Evolutionary conservation across 2,888 invertebrate genomes (phyloP).

Genomic region (Cenopis cana): DNA sequence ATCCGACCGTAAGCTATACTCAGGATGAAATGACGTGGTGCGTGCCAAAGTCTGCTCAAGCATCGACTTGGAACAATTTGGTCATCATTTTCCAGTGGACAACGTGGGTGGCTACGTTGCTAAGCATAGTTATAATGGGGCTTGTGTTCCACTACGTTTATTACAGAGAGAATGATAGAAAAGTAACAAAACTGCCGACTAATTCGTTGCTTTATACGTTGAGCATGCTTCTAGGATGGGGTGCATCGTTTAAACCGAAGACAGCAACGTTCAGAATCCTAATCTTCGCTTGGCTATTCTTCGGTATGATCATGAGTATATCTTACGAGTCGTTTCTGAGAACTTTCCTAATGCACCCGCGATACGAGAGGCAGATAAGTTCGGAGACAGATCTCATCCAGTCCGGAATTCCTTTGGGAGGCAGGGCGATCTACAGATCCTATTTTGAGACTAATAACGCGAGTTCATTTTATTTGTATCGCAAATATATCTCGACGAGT

Average conservation of each 20-base stretch:
- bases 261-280: slow-evolving; percentile 74
- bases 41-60: slow-evolving; percentile 72
- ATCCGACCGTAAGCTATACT: slow-evolving; percentile 77
- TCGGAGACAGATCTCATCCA: slow-evolving; percentile 75
- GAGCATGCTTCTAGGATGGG: slow-evolving; percentile 80
- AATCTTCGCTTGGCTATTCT: slow-evolving; percentile 78
- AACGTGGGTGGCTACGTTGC: slow-evolving; percentile 75
- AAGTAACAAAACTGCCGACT: slow-evolving; percentile 76
- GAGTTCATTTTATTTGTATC: slow-evolving; percentile 79
- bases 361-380: slow-evolving; percentile 81
- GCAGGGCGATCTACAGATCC: slow-evolving; percentile 79
- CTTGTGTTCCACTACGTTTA: slow-evolving; percentile 72
- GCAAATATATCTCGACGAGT: slow-evolving; percentile 75
- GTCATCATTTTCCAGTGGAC: slow-evolving; percentile 80
- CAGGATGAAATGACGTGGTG: slow-evolving; percentile 83
- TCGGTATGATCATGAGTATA: slow-evolving; percentile 80
- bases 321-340: slow-evolving; percentile 81
- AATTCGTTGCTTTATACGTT: slow-evolving; percentile 78
- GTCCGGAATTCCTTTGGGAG: slow-evolving; percentile 76
- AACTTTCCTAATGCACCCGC: slow-evolving; percentile 81
- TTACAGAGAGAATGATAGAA: slow-evolving; percentile 65
- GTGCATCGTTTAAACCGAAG: slow-evolving; percentile 71
- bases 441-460: slow-evolving; percentile 81
- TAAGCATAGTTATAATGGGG: slow-evolving; percentile 69
- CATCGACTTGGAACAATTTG: slow-evolving; percentile 78